Evolutionary conservation across 2,797 vertebrate species (phyloP), one percentile per base, ranked within the genome.

Genomic region (Alosa sapidissima): DNA sequence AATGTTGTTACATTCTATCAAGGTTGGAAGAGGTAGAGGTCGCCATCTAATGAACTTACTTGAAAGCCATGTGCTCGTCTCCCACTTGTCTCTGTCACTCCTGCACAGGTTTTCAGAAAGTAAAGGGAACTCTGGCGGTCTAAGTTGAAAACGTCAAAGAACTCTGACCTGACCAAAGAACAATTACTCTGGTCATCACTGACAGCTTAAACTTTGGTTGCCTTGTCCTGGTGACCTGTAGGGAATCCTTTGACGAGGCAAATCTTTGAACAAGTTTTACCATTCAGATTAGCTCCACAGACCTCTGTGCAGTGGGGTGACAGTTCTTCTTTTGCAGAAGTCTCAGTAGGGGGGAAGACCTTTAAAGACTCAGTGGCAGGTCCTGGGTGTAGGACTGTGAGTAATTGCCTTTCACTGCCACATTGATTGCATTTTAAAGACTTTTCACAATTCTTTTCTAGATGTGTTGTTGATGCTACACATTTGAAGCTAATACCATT

Each of bases 401-500:
- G 51, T 72, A 24, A 11, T 85, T 85, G 81, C 10, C 10, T 24
- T 0, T 62, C 49, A 36, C 54, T 86, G 0, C 54, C 52, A 14
- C 83, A 87, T 28, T 87, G 54, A 3, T 5, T 82, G n/a, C 78
- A 85, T 68, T 55, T 81, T 7, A 88, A 58, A 3, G 16, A 1
- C 16, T 68, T 24, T 10, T 78, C 54, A 36, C 85, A 88, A 28
- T 81, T 28, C 41, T 83, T 85, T 2, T 83, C 68, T 19, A 83
- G 1, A 14, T 86, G 83, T 78, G 72, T 11, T 54, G 81, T 36
- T 10, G 41, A 81, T 41, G 21, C 8, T 36, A 81, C 55, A 2
- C 65, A 85, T 9, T 21, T 41, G 16, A 54, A 87, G 48, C 86
- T 81, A 51, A 81, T 85, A 6, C 54, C n/a, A 33, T 84, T 82